Percentiles rank a stretch among this genome's conserved stretches.
Conservation (phyloP, 2,888 invertebrate species). For the Vesta saturnalis region DNA sequence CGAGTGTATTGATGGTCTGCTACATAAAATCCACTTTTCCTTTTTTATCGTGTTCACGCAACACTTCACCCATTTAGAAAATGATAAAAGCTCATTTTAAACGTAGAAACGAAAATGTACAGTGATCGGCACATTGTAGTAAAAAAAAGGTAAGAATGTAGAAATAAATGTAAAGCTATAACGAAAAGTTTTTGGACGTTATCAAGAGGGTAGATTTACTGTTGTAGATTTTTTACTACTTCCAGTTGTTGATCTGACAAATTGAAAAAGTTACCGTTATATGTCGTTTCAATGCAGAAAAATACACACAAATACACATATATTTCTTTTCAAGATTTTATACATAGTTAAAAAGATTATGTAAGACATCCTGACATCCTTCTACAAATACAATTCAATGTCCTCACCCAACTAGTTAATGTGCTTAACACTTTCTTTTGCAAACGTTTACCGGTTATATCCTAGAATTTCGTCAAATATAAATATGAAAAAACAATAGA, state of each 20-base stretch:
- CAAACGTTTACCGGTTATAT: no score
- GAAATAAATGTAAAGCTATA: conserved; percentile 10
- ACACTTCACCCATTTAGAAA: conserved; percentile 34
- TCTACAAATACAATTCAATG: background rate
- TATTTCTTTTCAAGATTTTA: conserved; percentile 2
- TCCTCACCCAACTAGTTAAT: background rate
- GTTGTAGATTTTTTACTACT: conserved; percentile 26
- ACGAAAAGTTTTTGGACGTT: conserved; percentile 20
- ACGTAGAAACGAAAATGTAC: conserved; percentile 19
- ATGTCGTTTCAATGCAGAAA: conserved; percentile 15
- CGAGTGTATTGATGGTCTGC: background rate
- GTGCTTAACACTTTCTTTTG: no score
- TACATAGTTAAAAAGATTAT: background rate
- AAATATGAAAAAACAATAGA: no score
- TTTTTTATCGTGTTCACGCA: conserved; percentile 36
- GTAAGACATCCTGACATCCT: no score
- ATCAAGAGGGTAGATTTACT: conserved; percentile 23
- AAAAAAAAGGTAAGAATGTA: conserved; percentile 16
- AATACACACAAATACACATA: conserved; percentile 20
- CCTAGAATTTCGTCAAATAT: no score
- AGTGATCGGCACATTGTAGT: conserved; percentile 23
- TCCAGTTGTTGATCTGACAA: conserved; percentile 27
- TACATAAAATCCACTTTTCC: conserved; percentile 25
- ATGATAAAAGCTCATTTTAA: conserved; percentile 28
- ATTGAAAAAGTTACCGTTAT: conserved; percentile 23